Percentiles rank a stretch among this genome's conserved stretches.
These are phyloP conservation scores for Chionomys nivalis DNA, from an alignment of 2,113 vertebrate genomes.

Conservation along the genomic window DNA sequence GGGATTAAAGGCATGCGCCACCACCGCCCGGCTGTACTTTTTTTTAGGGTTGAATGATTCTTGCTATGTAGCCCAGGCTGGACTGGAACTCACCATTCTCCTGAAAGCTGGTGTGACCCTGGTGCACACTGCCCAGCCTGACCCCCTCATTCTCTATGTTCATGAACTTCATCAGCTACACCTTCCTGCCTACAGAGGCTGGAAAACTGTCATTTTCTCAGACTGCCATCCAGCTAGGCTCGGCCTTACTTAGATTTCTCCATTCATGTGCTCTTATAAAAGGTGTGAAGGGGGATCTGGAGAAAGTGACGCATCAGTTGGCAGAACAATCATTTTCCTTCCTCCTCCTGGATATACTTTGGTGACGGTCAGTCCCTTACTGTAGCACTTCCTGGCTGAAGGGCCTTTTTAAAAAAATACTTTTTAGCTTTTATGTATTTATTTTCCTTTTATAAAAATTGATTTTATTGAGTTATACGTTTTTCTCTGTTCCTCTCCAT, in stretches of 20 bases:
- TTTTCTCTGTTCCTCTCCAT: too few species aligned
- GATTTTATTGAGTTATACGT: too few species aligned
- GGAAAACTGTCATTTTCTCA: background rate
- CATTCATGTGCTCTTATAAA: background rate
- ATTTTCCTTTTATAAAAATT: too few species aligned
- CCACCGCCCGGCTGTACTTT: too few species aligned
- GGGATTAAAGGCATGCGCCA: too few species aligned
- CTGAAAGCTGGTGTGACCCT: background rate
- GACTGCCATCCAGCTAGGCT: background rate
- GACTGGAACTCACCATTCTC: background rate
- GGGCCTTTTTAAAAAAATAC: background rate
- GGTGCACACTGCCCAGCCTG: background rate
- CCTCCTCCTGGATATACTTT: background rate
- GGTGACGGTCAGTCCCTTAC: background rate
- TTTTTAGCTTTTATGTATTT: too few species aligned
- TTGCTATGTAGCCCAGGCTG: background rate
- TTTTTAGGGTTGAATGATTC: background rate
- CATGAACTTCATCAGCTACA: background rate
- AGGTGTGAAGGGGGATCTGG: background rate
- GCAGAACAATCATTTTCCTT: background rate
- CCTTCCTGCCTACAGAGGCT: too few species aligned
- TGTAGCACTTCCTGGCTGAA: background rate
- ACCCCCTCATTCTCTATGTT: background rate
- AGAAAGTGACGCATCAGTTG: background rate
- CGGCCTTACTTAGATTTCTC: background rate